These are phyloP conservation scores for Orchestes rusci DNA, from an alignment of 2,888 invertebrate species.

Conservation along the genomic window DNA sequence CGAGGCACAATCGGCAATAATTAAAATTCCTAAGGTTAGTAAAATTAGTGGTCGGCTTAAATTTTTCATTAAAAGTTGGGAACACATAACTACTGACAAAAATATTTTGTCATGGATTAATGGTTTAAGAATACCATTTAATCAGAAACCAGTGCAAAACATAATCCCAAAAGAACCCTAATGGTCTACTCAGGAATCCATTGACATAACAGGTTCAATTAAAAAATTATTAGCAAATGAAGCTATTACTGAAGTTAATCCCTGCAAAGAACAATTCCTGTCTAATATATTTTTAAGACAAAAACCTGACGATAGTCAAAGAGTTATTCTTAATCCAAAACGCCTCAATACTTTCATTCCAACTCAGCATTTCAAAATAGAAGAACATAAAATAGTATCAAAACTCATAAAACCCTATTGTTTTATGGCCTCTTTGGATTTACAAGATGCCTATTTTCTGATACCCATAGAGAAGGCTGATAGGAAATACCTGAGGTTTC, in stretches of 20 bases:
- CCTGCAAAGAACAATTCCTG: constrained; percentile 6
- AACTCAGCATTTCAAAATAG: constrained; percentile 25
- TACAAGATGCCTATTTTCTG: constrained; percentile 21
- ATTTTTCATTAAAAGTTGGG: neutral
- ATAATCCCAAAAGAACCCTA: constrained; percentile 3
- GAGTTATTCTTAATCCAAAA: constrained; percentile 25
- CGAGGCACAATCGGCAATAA: neutral
- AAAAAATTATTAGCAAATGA: neutral
- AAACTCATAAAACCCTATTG: constrained; percentile 6
- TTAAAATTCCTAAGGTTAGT: neutral
- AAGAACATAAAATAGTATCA: constrained; percentile 22
- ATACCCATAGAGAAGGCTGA: too few relatives aligned
- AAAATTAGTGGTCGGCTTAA: neutral
- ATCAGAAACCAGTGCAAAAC: neutral
- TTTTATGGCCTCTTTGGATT: constrained; percentile 14
- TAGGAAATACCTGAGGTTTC: too few relatives aligned
- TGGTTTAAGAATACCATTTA: constrained; percentile 1
- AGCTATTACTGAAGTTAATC: neutral
- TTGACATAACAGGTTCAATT: neutral
- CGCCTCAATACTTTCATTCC: constrained; percentile 17
- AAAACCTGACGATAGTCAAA: constrained; percentile 13
- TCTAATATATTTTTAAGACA: constrained; percentile 14
- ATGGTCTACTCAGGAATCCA: neutral
- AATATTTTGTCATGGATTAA: constrained; percentile 1
- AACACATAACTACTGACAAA: neutral